Conservation (phyloP, 2,113 vertebrate species). For the Chloropsis hardwickii region DNA sequence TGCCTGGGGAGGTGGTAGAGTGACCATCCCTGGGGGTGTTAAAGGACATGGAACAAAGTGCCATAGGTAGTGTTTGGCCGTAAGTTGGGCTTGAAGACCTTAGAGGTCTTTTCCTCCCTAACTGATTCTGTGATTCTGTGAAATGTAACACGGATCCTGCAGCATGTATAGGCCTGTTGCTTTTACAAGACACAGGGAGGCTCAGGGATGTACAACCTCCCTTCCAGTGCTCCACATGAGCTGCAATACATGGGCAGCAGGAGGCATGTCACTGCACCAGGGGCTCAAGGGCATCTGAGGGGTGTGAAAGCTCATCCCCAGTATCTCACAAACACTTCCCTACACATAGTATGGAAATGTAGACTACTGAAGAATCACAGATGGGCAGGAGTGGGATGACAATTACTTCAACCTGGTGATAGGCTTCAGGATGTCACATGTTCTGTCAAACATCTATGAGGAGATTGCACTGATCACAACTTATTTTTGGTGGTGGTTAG, state of each 20-base stretch:
- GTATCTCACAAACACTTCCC: not conserved
- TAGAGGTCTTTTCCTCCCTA: not conserved
- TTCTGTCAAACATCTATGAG: not conserved
- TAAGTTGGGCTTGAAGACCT: not conserved
- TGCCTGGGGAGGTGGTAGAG: not conserved
- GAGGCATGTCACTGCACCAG: fast-evolving
- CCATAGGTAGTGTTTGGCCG: not conserved
- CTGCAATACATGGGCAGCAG: not conserved
- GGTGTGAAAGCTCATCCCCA: not conserved
- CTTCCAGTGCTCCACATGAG: not conserved
- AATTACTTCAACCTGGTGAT: not conserved
- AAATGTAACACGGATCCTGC: not conserved
- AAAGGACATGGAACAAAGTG: not conserved
- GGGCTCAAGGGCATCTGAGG: not conserved
- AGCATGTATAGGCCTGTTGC: not conserved
- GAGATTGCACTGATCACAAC: not conserved
- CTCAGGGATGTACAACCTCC: not conserved
- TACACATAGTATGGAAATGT: fast-evolving
- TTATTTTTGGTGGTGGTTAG: not conserved
- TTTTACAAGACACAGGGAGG: fast-evolving
- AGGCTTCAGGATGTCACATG: not conserved
- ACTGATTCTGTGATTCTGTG: not conserved
- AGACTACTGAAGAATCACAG: not conserved
- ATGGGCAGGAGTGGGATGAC: not conserved
- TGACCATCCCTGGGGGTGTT: not conserved